A percentile compares a stretch with the other conserved stretches of the same genome.
phyloP scores from a whole-genome alignment of 2,888 invertebrate genomes.

The Habroteleia sp. region DNA sequence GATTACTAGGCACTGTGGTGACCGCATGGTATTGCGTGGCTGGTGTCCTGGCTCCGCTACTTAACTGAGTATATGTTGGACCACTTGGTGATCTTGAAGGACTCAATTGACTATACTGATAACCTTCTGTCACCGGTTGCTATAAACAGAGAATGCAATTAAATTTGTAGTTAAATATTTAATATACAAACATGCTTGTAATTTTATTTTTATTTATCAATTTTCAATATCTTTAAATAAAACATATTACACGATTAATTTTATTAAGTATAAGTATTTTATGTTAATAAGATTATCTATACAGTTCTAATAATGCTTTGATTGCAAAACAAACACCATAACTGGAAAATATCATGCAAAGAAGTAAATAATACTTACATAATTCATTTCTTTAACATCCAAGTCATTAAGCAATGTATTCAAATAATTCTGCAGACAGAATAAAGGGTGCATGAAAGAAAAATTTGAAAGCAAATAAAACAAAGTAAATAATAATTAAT shows the following conservation, averaged over 20 bases:
- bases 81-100: slow-evolving; percentile 92
- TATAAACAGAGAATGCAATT: no score
- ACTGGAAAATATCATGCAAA: slow-evolving; percentile 16
- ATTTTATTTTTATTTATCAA: neutral
- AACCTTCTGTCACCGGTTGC: slow-evolving; percentile 87
- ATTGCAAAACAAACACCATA: no score
- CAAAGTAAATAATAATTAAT: no score
- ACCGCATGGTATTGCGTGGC: slow-evolving; percentile 82
- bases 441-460: slow-evolving; percentile 26
- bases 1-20: slow-evolving; percentile 80
- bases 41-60: slow-evolving; percentile 85
- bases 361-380: slow-evolving; percentile 49
- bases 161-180: no score
- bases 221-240: neutral
- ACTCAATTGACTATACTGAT: slow-evolving; percentile 88
- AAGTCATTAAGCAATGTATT: slow-evolving; percentile 48
- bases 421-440: slow-evolving; percentile 54
- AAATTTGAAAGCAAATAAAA: slow-evolving; percentile 5
- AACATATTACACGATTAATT: no score
- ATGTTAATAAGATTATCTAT: no score
- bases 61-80: slow-evolving; percentile 90
- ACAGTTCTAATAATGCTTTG: no score
- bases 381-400: slow-evolving; percentile 42
- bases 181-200: no score
- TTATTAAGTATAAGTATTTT: no score